These are phyloP conservation scores for Cremastinae sp. DNA, from an alignment of 2,888 invertebrate species.

Conservation along the genomic window DNA sequence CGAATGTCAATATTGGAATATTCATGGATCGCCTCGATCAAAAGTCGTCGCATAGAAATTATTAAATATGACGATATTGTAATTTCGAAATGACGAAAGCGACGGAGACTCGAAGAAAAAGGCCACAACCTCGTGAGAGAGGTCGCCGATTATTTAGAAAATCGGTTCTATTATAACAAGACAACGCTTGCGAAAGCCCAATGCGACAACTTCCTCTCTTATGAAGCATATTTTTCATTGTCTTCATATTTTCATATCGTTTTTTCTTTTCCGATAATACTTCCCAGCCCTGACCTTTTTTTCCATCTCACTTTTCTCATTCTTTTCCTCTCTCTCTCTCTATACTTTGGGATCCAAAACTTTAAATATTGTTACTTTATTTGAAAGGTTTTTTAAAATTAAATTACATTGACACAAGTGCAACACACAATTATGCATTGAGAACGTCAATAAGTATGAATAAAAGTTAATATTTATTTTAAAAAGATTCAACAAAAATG, in stretches of 20 bases:
- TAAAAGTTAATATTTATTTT: not conserved
- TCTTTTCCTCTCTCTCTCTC: not conserved
- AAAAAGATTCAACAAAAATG: not conserved
- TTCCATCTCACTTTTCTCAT: not conserved
- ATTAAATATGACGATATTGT: constrained; percentile 59
- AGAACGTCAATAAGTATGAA: constrained; percentile 17
- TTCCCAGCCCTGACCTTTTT: constrained; percentile 44
- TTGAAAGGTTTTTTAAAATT: too few species aligned
- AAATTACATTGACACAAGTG: too few species aligned
- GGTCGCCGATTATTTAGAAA: constrained; percentile 72
- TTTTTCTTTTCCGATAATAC: constrained; percentile 1
- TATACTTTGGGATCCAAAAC: too few species aligned
- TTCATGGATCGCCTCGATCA: constrained; percentile 20
- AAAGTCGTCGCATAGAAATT: constrained; percentile 48
- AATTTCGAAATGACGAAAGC: constrained; percentile 23
- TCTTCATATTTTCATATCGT: constrained; percentile 32
- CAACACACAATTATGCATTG: too few species aligned
- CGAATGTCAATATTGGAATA: constrained; percentile 50
- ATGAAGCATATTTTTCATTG: constrained; percentile 62
- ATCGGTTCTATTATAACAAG: constrained; percentile 67
- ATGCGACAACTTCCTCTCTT: constrained; percentile 70
- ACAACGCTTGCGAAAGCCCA: constrained; percentile 64
- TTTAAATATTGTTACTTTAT: too few species aligned
- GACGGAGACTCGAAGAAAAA: not conserved
- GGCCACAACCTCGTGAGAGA: constrained; percentile 75